A percentile compares a stretch with the other conserved stretches of the same genome.
Conservation (phyloP, 2,113 vertebrate genomes). For the Upupa epops region DNA sequence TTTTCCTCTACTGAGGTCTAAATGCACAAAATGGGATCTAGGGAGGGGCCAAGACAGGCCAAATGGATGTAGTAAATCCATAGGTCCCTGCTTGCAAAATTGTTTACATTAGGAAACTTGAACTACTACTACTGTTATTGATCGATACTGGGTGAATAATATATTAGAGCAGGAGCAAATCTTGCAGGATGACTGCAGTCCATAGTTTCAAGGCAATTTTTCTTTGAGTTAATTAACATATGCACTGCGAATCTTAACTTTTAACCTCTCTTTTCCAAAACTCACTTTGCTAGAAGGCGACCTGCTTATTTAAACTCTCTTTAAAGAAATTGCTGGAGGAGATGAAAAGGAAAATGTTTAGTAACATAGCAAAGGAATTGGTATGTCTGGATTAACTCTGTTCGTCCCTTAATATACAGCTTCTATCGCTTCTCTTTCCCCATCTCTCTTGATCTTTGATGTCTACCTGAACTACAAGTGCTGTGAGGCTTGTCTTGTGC, state of each 20-base stretch:
- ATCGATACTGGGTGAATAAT: neutral
- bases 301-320: neutral
- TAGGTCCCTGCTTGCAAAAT: neutral
- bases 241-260: neutral
- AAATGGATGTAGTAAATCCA: neutral
- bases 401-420: neutral
- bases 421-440: neutral
- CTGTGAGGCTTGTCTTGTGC: neutral
- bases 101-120: neutral
- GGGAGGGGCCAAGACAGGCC: neutral
- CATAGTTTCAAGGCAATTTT: rapidly evolving
- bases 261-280: neutral
- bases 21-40: neutral
- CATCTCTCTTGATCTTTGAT: neutral
- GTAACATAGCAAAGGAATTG: neutral
- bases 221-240: neutral
- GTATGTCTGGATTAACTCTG: neutral
- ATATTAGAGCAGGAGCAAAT: neutral
- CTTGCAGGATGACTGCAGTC: neutral
- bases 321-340: neutral
- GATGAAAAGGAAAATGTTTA: neutral
- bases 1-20: neutral
- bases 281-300: neutral
- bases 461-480: neutral
- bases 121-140: neutral